Evolutionary conservation across 2,797 vertebrate species (phyloP).

Genomic region (Siniperca scherzeri): DNA sequence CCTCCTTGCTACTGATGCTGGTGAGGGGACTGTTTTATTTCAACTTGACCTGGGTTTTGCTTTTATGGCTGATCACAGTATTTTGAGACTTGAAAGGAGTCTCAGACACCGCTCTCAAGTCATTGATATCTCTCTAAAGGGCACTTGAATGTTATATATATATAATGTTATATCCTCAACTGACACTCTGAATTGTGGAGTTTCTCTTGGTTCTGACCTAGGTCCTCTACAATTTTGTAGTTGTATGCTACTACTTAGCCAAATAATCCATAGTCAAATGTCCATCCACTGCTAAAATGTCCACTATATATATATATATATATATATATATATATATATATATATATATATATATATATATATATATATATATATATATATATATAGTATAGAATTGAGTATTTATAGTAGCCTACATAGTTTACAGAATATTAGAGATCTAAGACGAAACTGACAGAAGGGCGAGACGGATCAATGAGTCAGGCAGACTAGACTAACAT

Average conservation of each 20-base stretch:
- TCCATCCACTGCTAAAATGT: not conserved
- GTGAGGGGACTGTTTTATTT: conserved; percentile 19
- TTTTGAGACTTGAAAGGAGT: not conserved
- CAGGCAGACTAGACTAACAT: too few relatives aligned
- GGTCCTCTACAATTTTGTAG: not conserved
- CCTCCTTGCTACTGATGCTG: not conserved
- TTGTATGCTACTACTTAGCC: not conserved
- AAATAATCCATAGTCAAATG: conserved; percentile 15
- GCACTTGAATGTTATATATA: not conserved
- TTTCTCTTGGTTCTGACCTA: not conserved
- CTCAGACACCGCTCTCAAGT: not conserved
- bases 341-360: too few relatives aligned
- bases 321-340: too few relatives aligned
- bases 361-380: too few relatives aligned
- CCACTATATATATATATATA: too few relatives aligned
- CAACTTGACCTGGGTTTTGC: not conserved
- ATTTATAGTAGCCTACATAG: too few relatives aligned
- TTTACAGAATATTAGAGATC: too few relatives aligned
- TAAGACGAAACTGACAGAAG: too few relatives aligned
- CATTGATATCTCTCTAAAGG: not conserved
- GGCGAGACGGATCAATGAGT: too few relatives aligned
- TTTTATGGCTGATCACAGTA: not conserved
- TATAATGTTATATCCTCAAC: not conserved
- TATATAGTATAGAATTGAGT: too few relatives aligned
- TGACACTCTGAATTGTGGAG: not conserved